Conservation (phyloP, 2,797 vertebrate species). For the Sebastes hopkinsi region DNA sequence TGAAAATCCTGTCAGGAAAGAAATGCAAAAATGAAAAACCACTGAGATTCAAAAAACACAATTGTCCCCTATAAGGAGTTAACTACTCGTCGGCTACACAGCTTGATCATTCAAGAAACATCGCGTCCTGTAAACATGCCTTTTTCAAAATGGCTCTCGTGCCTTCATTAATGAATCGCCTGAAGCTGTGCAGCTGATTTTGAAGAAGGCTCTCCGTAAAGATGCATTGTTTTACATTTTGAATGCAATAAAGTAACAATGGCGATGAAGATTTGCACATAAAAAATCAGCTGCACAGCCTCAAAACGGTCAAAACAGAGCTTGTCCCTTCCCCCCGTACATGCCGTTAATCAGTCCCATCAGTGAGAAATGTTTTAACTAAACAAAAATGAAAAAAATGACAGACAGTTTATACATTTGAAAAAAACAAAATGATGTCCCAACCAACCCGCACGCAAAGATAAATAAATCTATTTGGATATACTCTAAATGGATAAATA, state of each 20-base stretch:
- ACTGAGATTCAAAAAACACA: conserved; percentile 56
- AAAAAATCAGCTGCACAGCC: conserved; percentile 53
- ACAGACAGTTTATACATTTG: conserved; percentile 65
- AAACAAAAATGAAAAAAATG: conserved; percentile 51
- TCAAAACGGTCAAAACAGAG: conserved; percentile 29
- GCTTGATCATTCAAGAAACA: conserved; percentile 73
- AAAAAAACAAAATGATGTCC: conserved; percentile 54
- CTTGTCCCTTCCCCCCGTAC: conserved; percentile 13
- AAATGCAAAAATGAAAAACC: conserved; percentile 65
- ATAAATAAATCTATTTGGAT: conserved; percentile 79
- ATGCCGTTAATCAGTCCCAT: conserved; percentile 38
- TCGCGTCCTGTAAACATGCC: conserved; percentile 80
- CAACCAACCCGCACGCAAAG: conserved; percentile 38
- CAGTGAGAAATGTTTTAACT: conserved; percentile 55
- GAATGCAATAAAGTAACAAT: background rate
- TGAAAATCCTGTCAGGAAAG: conserved; percentile 65
- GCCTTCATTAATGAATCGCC: conserved; percentile 31
- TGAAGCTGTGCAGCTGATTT: conserved; percentile 60
- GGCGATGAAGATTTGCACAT: background rate
- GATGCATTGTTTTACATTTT: conserved; percentile 12
- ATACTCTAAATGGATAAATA: conserved; percentile 79
- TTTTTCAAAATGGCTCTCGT: conserved; percentile 67
- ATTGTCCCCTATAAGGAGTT: conserved; percentile 41
- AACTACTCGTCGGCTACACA: conserved; percentile 59
- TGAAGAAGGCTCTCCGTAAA: conserved; percentile 23